Evolutionary conservation across 2,113 vertebrate genomes (phyloP).

Genomic region (Oncorhynchus mykiss): DNA sequence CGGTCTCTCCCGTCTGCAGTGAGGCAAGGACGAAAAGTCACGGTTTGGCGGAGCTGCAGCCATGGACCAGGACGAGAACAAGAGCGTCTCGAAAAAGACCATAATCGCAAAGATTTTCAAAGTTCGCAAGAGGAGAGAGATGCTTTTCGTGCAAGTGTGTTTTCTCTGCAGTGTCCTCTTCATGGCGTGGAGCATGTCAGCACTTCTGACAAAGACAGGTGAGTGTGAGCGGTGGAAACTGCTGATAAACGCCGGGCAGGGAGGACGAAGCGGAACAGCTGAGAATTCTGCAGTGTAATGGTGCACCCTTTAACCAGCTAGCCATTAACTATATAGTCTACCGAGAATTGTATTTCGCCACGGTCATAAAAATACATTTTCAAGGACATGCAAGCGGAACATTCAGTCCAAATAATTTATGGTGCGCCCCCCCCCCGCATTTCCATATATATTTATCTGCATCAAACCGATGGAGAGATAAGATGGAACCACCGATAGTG

Average conservation of each 20-base stretch:
- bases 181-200: conserved; percentile 85
- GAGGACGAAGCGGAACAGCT: conserved; percentile 17
- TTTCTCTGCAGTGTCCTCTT: conserved; percentile 89
- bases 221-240: conserved; percentile 63
- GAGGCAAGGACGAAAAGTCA: conserved; percentile 52
- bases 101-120: conserved; percentile 79
- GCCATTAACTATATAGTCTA: neutral
- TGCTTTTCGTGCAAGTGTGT: conserved; percentile 88
- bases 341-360: no score
- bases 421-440: neutral
- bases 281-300: conserved; percentile 62
- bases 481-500: neutral
- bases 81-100: conserved; percentile 69
- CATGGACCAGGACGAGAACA: conserved; percentile 65
- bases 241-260: conserved; percentile 23
- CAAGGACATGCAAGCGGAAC: conserved; percentile 40
- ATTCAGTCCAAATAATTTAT: neutral
- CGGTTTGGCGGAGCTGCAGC: conserved; percentile 35
- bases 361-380: conserved; percentile 3
- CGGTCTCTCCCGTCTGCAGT: conserved; percentile 33
- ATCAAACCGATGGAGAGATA: neutral
- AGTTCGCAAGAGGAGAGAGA: conserved; percentile 92
- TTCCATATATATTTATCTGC: neutral
- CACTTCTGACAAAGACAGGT: conserved; percentile 84
- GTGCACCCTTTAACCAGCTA: conserved; percentile 12